A percentile compares a stretch with the other conserved stretches of the same genome.
Conservation (phyloP, 1,140 invertebrate species). For the Laupala kohalensis region DNA sequence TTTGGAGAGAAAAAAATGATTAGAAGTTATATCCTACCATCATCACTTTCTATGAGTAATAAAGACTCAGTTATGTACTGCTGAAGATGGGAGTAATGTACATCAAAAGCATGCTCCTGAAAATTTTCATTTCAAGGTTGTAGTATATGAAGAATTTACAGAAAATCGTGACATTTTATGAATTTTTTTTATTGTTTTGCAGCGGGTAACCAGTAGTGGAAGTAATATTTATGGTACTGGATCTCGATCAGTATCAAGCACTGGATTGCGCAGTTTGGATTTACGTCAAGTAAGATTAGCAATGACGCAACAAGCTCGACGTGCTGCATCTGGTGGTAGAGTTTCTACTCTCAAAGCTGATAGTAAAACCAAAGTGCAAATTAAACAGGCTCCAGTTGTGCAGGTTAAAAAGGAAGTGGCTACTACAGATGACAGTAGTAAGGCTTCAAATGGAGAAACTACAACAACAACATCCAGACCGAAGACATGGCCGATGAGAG, state of each 20-base stretch:
- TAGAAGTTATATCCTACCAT: too few relatives aligned
- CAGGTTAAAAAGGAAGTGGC: slow-evolving; percentile 18
- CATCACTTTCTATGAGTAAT: too few relatives aligned
- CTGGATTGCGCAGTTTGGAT: slow-evolving; percentile 31
- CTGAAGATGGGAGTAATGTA: too few relatives aligned
- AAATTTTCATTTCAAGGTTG: too few relatives aligned
- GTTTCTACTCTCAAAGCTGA: slow-evolving; percentile 10
- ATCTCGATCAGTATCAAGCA: slow-evolving; percentile 3
- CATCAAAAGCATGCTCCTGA: too few relatives aligned
- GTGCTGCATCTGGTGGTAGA: slow-evolving; percentile 13
- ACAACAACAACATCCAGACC: slow-evolving; percentile 23
- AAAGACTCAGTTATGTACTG: too few relatives aligned
- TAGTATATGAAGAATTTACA: too few relatives aligned
- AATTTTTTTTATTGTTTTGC: neutral
- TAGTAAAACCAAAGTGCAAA: slow-evolving; percentile 7
- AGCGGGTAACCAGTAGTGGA: neutral
- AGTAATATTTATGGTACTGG: neutral
- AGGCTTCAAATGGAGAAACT: slow-evolving; percentile 16
- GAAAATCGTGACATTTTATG: too few relatives aligned
- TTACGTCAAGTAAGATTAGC: slow-evolving; percentile 40
- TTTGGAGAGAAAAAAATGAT: too few relatives aligned
- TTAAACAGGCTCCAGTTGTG: slow-evolving; percentile 27
- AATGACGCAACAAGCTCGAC: slow-evolving; percentile 35
- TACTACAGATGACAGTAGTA: neutral
- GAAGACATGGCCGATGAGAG: slow-evolving; percentile 29